A percentile compares a stretch with the other conserved stretches of the same genome.
Conservation (phyloP, 2,113 vertebrate species). For the Camelus bactrianus region DNA sequence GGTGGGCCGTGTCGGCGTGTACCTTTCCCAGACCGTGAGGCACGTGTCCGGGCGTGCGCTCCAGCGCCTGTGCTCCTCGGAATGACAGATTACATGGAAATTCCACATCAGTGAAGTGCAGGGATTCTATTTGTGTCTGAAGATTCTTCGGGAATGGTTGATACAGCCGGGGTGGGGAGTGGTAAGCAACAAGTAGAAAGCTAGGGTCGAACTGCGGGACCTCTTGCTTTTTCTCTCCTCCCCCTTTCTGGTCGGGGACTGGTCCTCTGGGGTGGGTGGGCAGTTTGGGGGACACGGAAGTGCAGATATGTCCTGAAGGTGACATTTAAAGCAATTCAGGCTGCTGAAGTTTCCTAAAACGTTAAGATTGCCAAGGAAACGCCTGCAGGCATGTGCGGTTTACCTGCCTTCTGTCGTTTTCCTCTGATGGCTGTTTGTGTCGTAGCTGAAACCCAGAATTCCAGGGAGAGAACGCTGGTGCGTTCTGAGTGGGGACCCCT, state of each 20-base stretch:
- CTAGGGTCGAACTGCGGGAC: not conserved
- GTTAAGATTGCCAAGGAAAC: not conserved
- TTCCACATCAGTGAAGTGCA: not conserved
- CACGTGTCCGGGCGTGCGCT: too few species aligned
- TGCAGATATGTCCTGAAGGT: not conserved
- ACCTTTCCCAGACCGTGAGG: not conserved
- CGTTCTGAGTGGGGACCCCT: slow-evolving; percentile 77
- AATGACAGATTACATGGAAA: not conserved
- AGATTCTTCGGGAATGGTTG: not conserved
- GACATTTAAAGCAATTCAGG: not conserved
- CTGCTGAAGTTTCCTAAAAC: not conserved
- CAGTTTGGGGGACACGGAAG: too few species aligned
- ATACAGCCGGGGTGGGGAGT: not conserved
- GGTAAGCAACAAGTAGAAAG: not conserved
- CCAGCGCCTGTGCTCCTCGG: not conserved
- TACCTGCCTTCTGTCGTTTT: slow-evolving; percentile 23
- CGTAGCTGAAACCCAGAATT: slow-evolving; percentile 67
- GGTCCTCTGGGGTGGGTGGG: too few species aligned
- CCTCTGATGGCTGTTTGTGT: slow-evolving; percentile 43
- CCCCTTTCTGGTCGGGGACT: fast-evolving
- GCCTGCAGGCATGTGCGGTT: not conserved
- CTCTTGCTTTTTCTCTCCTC: not conserved
- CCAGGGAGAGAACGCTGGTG: slow-evolving; percentile 74
- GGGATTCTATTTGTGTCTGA: not conserved
- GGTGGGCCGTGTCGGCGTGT: fast-evolving